phyloP scores from a whole-genome alignment of 2,113 vertebrate genomes.

The Dasyurus viverrinus region DNA sequence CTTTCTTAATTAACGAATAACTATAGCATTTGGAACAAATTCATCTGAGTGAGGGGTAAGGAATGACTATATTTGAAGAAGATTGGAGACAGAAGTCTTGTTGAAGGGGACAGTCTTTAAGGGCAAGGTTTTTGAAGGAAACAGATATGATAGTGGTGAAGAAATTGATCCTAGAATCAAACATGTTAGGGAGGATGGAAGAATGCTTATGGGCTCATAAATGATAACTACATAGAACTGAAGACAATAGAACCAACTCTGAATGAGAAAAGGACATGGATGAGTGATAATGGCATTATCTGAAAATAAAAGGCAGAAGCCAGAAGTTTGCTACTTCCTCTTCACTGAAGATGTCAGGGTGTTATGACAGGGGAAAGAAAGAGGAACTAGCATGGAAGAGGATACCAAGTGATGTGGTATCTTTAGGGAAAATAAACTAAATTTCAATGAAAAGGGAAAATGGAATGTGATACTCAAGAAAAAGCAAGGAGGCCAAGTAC shows the following conservation, averaged over 20 bases:
- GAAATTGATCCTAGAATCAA: neutral
- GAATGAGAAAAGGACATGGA: neutral
- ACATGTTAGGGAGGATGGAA: neutral
- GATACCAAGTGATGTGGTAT: neutral
- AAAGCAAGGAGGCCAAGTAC: neutral
- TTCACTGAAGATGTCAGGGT: neutral
- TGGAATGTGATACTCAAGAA: neutral
- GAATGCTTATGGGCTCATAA: neutral
- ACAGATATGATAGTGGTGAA: neutral
- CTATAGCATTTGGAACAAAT: neutral
- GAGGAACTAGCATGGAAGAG: neutral
- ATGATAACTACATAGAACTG: neutral
- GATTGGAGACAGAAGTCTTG: neutral
- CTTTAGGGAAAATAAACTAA: neutral
- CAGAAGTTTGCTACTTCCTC: neutral
- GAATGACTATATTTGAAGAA: neutral
- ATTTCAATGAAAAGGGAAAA: neutral
- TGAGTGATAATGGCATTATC: neutral
- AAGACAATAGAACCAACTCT: neutral
- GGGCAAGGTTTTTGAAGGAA: neutral
- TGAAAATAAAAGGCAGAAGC: neutral
- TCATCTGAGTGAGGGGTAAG: neutral
- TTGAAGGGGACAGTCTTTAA: neutral
- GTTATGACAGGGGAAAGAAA: neutral
- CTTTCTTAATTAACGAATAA: neutral